Evolutionary conservation across 2,113 vertebrate species (phyloP), one percentile per base, ranked within the genome.

Genomic region (Manacus vitellinus): DNA sequence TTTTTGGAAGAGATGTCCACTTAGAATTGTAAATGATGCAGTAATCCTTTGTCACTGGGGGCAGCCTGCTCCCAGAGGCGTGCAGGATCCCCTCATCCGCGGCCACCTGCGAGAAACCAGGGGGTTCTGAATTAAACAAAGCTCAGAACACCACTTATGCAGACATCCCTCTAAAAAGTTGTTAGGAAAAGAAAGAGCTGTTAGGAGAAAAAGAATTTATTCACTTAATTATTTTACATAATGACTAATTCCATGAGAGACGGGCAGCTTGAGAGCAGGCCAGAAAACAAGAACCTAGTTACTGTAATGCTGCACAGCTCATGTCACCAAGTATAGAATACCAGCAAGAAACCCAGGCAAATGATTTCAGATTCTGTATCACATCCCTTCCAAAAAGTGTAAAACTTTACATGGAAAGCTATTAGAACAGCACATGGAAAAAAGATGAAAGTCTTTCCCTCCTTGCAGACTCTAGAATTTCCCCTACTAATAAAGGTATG

Each of bases 51-150:
- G 94, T 92, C 8, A 43, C 82, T 1, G 92, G 47, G 72, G 83
- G 41, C 3, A 14, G 39, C 72, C 74, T 97, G 35, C 39, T 92
- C 86, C 96, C 96, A 73, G 97, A 98, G 21, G 99, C 98, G 1
- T 98, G 98, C 74, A 99, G 94, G 84, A 99, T 96, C 6, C 98
- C 99, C 88, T 99, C 98, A 78, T 99, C 97, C 75, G 98, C 98
- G 76, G 95, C 96, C 62, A 98, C 94, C 99, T 99, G 92, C 68
- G 94, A 96, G 5, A 95, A 54, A 97, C 66, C 62, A 90, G 12
- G 22, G 75, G 23, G 63, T 44, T 94, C 67, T 46, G 33, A 44
- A 89, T 68, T 82, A 77, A 72, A n/a, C 9, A 31, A 24, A 9
- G n/a, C 14, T 83, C 56, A 47, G 41, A 84, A 19, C 56, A 82